Evolutionary conservation across 2,888 invertebrate species (phyloP).

Genomic region (Eupeodes latifasciatus): DNA sequence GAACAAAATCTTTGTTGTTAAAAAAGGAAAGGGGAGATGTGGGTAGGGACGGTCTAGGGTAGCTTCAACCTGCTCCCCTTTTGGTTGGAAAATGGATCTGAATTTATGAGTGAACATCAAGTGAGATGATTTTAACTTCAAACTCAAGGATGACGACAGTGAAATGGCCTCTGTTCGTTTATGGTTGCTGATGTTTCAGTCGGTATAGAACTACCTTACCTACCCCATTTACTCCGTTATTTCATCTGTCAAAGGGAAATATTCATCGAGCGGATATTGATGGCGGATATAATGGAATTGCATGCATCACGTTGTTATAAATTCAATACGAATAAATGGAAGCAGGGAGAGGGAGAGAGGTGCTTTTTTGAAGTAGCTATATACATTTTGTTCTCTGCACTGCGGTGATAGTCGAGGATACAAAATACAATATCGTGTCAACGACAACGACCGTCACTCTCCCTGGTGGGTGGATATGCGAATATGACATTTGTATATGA

Average conservation of each 20-base stretch:
- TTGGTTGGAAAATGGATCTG: constrained; percentile 41
- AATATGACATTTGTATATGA: background rate
- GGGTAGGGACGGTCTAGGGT: background rate
- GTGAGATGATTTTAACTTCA: constrained; percentile 49
- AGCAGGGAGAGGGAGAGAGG: constrained; percentile 1
- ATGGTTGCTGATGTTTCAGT: too few species aligned
- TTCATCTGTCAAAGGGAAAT: constrained; percentile 72
- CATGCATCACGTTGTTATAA: constrained; percentile 63
- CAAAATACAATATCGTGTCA: background rate
- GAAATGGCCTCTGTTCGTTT: background rate
- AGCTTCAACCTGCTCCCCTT: background rate
- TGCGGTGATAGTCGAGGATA: constrained; percentile 29
- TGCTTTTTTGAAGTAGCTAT: constrained; percentile 15
- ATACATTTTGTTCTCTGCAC: constrained; percentile 44
- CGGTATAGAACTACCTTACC: background rate
- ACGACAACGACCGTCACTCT: background rate
- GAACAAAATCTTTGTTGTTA: background rate
- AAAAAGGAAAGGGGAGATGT: background rate
- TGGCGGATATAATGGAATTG: constrained; percentile 74
- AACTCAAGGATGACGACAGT: constrained; percentile 27
- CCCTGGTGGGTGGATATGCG: constrained; percentile 8
- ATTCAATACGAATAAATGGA: constrained; percentile 63
- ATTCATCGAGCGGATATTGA: constrained; percentile 76
- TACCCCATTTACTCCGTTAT: constrained; percentile 10
- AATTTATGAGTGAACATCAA: constrained; percentile 15